Base-by-base conservation (phyloP, 2,888 invertebrate species). In the Syrphus vitripennis region DNA sequence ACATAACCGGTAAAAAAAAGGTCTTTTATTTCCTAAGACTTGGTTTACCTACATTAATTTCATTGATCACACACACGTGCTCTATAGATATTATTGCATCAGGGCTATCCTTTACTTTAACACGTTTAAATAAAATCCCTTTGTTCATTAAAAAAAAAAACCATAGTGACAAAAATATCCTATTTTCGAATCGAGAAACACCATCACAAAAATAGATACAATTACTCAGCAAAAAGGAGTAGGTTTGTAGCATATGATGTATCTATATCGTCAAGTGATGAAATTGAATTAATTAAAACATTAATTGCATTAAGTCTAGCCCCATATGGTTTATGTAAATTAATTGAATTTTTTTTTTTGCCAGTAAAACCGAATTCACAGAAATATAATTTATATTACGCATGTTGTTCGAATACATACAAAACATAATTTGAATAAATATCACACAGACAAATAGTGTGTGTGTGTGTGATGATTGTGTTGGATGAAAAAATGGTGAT, bases 291-390 rank as follows among this genome's bases (percentile, higher is more conserved):
- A 19, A 74, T 65, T 48, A 48, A 40, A 14, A 57, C 42, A 72
- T 72, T 59, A 67, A 80, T 80, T 80, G 65, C 74, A 74, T 79
- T 57, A 48, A 79, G 48, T 48, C 29, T 45, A 31, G 65, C 45
- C 14, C 67, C 61, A 53, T 31, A 40, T 57, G 59, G 61, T 34
- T 29, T 14, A 21, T 34, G 48, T 21, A 34, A 29, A 50, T 67
- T 5, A 21, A 31, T 45, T 31, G 65, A 45, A 48, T 50, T 48
- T 45, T 31, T 45, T 31, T 19, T 31, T 29, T 31, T 31, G 21
- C 9, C 14, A 34, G 19, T 67, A 12, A 24, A 50, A 67, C 21
- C 24, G 9, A 67, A 67, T 24, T 67, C 21, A 50, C 67, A 67
- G 48, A 42, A n/a, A 50, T 14, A 10, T 14, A 40, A 21, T 34